Base-by-base conservation (phyloP, 2,113 vertebrate species). In the Alosa alosa region DNA sequence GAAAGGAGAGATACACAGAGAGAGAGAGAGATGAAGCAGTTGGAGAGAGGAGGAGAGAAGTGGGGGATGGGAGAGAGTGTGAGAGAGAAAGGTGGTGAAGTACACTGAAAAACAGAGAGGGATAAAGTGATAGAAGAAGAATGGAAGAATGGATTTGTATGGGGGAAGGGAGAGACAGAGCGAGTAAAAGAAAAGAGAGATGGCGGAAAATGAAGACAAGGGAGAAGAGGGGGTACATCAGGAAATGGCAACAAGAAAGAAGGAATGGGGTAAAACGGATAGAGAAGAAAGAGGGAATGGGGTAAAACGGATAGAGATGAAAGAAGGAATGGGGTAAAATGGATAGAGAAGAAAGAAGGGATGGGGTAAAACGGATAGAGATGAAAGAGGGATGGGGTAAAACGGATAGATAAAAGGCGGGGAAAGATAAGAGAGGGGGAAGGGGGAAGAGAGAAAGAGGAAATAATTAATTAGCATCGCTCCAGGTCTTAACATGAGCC, bases 1-100 rank as follows among this genome's bases (percentile, higher is more conserved):
- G 52, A 60, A 60, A 50, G 8, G 18, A 57, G n/a, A 44, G 22
- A 45, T 8, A 68, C 25, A 68, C n/a, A 31, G n/a, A 3, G n/a
- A 68, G 31, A 31, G 31, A 31, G 31, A 31, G 64, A 68, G 64
- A 68, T 68, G n/a, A 68, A 31, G 64, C 10, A 68, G 25, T 68
- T 10, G n/a, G 6, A n/a, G 1, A 3, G 57, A n/a, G 5, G 44
- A 22, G 25, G 82, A 57, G 7, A 55, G 25, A 15, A 41, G 39
- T 9, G 5, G 36, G 5, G 18, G 11, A 0, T 31, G 15, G 36
- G 85, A 90, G 84, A 85, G 82, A 84, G 81, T 88, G 68, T 87
- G 78, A 86, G 13, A 46, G 0, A 95, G 94, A 92, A 96, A 96
- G 81, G 96, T 60, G 55, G 55, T 60, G 18, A 60, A 20, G 55